phyloP scores from a whole-genome alignment of 2,888 invertebrate species.

The Cerastis leucographa region DNA sequence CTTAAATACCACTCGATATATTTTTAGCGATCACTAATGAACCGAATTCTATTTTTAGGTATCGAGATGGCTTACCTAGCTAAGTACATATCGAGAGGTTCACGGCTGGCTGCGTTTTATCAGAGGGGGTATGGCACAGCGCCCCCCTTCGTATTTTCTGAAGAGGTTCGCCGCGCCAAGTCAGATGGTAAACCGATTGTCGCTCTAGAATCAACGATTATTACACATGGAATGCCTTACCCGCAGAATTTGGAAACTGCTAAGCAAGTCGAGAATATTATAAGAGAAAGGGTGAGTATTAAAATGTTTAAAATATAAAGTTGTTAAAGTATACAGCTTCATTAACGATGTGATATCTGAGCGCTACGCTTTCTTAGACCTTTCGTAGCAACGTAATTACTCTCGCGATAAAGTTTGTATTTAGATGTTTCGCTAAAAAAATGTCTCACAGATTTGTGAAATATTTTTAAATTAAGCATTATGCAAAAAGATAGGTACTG shows the following conservation, averaged over 20 bases:
- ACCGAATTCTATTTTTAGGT: conserved; percentile 73
- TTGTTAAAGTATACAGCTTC: not conserved
- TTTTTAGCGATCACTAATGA: conserved; percentile 69
- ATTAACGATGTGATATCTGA: conserved; percentile 20
- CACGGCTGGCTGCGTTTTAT: conserved; percentile 66
- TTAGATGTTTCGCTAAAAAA: conserved; percentile 14
- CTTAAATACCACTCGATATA: conserved; percentile 63
- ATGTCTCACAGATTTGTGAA: not conserved
- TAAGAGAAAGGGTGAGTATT: conserved; percentile 92
- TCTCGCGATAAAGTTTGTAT: conserved; percentile 24
- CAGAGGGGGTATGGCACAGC: conserved; percentile 71
- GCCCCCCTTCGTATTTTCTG: conserved; percentile 84
- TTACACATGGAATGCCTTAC: conserved; percentile 99
- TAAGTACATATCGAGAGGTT: conserved; percentile 70
- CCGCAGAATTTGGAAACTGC: conserved; percentile 98
- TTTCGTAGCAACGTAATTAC: conserved; percentile 51
- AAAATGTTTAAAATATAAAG: conserved; percentile 4
- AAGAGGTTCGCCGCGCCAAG: conserved; percentile 93
- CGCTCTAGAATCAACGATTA: conserved; percentile 98
- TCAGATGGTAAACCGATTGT: conserved; percentile 93
- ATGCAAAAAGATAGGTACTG: not conserved
- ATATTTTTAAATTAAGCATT: conserved; percentile 14
- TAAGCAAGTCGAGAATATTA: conserved; percentile 94
- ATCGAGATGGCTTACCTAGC: conserved; percentile 79
- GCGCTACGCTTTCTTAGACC: conserved; percentile 51